These are phyloP conservation scores for Drosophila monieri DNA, from an alignment of 2,888 invertebrate genomes.

Conservation along the genomic window DNA sequence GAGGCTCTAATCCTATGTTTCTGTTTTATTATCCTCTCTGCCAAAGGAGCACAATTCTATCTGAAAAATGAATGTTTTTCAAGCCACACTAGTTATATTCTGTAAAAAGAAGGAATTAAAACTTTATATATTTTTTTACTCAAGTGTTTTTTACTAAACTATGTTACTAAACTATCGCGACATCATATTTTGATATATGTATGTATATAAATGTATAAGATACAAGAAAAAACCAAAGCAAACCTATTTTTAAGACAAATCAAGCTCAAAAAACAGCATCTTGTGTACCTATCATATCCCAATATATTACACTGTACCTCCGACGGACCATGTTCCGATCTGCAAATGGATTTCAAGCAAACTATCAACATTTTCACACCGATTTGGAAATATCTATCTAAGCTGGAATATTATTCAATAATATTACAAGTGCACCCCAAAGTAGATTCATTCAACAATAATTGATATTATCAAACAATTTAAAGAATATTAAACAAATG, in stretches of 20 bases:
- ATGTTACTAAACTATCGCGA: slow-evolving; percentile 13
- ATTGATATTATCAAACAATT: slow-evolving; percentile 35
- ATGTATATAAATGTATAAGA: slow-evolving; percentile 28
- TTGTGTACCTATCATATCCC: slow-evolving; percentile 58
- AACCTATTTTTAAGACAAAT: slow-evolving; percentile 26
- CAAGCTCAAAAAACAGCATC: slow-evolving; percentile 33
- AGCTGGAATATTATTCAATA: slow-evolving; percentile 13
- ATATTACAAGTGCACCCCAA: slow-evolving; percentile 6
- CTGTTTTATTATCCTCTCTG: not conserved
- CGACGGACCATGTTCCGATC: slow-evolving; percentile 48
- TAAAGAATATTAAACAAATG: slow-evolving; percentile 19
- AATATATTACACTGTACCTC: slow-evolving; percentile 62
- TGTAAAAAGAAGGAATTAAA: slow-evolving; percentile 38
- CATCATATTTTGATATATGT: slow-evolving; percentile 29
- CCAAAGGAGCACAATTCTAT: slow-evolving; percentile 2
- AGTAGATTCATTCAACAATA: slow-evolving; percentile 33
- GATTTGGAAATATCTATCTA: slow-evolving; percentile 11
- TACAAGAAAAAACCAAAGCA: slow-evolving; percentile 33
- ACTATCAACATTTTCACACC: slow-evolving; percentile 17
- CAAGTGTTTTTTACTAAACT: slow-evolving; percentile 27
- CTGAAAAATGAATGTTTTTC: slow-evolving; percentile 18
- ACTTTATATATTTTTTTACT: slow-evolving; percentile 46
- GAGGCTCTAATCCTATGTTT: slow-evolving; percentile 10
- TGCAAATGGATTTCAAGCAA: slow-evolving; percentile 17
- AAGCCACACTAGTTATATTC: slow-evolving; percentile 41